These are phyloP conservation scores for Alcis repandata DNA, from an alignment of 2,888 invertebrate species.

Conservation along the genomic window DNA sequence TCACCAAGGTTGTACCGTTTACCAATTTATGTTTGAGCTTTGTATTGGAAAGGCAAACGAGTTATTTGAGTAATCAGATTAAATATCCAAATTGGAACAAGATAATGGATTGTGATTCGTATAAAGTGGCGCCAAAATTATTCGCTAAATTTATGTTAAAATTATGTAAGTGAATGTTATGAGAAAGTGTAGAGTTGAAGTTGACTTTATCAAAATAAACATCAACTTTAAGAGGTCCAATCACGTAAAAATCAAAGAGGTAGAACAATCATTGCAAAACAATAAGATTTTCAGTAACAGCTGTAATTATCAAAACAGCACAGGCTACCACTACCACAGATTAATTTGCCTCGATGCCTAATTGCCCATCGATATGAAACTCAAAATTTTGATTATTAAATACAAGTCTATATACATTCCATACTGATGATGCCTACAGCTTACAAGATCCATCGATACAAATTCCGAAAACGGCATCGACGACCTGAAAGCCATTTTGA, in stretches of 20 bases:
- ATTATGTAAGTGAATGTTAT: not conserved
- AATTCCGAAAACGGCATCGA: not conserved
- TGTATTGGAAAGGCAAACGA: conserved; percentile 42
- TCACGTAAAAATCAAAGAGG: too few species aligned
- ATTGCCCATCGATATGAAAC: too few species aligned
- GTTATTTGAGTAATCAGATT: conserved; percentile 30
- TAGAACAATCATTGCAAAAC: too few species aligned
- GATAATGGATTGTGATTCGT: conserved; percentile 12
- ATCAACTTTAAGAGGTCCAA: too few species aligned
- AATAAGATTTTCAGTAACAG: too few species aligned
- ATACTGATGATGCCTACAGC: not conserved
- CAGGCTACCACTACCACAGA: too few species aligned
- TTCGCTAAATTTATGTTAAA: not conserved
- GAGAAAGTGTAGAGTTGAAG: too few species aligned
- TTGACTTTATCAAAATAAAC: too few species aligned
- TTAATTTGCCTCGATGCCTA: too few species aligned
- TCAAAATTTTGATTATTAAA: too few species aligned
- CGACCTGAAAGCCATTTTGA: conserved; percentile 35
- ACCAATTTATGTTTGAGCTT: conserved; percentile 37
- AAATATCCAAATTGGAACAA: conserved; percentile 5
- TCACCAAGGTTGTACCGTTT: conserved; percentile 50
- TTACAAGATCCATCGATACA: not conserved
- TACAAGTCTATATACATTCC: too few species aligned
- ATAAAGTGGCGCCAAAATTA: not conserved
- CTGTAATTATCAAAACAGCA: too few species aligned